Conservation (phyloP, 2,113 vertebrate species). For the Podilymbus podiceps region DNA sequence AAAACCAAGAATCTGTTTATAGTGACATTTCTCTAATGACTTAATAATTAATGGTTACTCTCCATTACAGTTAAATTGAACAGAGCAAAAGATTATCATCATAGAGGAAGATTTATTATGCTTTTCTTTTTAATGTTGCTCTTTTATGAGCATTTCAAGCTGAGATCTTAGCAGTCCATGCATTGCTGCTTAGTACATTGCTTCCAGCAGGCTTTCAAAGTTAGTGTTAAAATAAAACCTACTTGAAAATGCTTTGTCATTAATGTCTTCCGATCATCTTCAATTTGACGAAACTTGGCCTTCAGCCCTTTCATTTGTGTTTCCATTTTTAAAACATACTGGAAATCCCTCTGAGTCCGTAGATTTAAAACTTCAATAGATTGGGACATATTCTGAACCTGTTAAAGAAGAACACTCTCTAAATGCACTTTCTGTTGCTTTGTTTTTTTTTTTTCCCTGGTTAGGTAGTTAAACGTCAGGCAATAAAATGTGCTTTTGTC, state of each 20-base stretch:
- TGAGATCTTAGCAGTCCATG: background rate
- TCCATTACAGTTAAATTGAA: background rate
- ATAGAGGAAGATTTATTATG: background rate
- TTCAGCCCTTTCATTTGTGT: slow-evolving; percentile 97
- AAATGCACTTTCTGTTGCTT: background rate
- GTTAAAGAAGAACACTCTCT: slow-evolving; percentile 43
- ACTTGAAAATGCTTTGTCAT: slow-evolving; percentile 97
- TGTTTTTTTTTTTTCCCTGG: background rate
- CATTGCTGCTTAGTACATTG: background rate
- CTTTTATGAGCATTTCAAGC: background rate
- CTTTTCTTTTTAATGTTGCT: background rate
- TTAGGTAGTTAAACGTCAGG: background rate
- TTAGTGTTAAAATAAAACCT: slow-evolving; percentile 39
- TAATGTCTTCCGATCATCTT: slow-evolving; percentile 94
- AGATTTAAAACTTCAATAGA: slow-evolving; percentile 98
- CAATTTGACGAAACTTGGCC: slow-evolving; percentile 94
- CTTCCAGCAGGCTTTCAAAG: slow-evolving; percentile 17
- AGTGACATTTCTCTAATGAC: background rate
- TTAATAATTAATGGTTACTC: slow-evolving; percentile 40
- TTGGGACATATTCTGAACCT: slow-evolving; percentile 99
- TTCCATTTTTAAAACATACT: slow-evolving; percentile 99
- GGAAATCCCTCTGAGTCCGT: slow-evolving; percentile 97
- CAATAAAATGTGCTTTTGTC: background rate
- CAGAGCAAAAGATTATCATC: background rate
- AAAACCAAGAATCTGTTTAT: background rate